Conservation (phyloP, 2,888 invertebrate species). For the Podotricha telesiphe region DNA sequence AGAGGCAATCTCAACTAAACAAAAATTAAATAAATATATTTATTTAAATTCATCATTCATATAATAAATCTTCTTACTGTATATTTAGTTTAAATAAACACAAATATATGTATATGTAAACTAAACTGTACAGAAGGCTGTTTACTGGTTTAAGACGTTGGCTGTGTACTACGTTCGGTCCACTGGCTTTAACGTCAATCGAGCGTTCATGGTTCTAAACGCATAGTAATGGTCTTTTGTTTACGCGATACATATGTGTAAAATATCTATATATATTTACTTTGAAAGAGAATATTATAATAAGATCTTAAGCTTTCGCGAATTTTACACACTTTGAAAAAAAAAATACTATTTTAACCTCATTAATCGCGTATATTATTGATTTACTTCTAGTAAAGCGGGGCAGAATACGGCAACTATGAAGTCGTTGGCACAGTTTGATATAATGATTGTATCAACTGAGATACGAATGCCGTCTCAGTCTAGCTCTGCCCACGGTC, state of each 20-base stretch:
- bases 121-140: constrained; percentile 4
- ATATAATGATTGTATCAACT: too few species aligned
- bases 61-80: not conserved
- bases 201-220: constrained; percentile 22
- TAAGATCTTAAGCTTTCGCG: too few species aligned
- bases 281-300: not conserved
- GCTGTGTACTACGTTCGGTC: constrained; percentile 33
- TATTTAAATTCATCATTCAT: not conserved
- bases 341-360: too few species aligned
- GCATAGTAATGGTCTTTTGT: constrained; percentile 29
- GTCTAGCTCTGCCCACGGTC: too few species aligned
- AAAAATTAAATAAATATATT: not conserved
- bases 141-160: constrained; percentile 31
- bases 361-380: too few species aligned
- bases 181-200: constrained; percentile 30
- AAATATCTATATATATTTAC: not conserved
- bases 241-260: not conserved
- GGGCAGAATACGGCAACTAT: too few species aligned
- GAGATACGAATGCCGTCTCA: too few species aligned
- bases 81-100: constrained; percentile 17
- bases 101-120: not conserved
- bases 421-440: too few species aligned
- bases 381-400: too few species aligned
- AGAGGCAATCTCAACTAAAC: too few species aligned
- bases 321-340: too few species aligned